Conservation (phyloP, 2,797 vertebrate genomes). For the Danio albolineatus region DNA sequence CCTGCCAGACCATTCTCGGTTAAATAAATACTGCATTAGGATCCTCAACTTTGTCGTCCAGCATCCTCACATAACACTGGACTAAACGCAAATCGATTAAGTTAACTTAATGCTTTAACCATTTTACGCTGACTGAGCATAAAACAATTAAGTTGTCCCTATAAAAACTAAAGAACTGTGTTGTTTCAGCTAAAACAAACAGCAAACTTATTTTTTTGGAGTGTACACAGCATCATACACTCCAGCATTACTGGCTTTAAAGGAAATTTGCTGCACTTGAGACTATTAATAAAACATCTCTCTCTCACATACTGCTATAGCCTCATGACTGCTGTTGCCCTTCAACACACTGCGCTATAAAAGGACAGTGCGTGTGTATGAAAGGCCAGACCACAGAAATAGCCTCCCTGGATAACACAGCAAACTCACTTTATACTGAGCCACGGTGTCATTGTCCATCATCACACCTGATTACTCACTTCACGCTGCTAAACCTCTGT, state of each 20-base stretch:
- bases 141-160: too few species aligned
- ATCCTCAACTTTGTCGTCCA: too few species aligned
- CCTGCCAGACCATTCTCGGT: too few species aligned
- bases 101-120: too few species aligned
- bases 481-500: background rate
- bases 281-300: slow-evolving; percentile 75
- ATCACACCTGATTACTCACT: background rate
- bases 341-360: slow-evolving; percentile 64
- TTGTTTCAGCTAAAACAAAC: too few species aligned
- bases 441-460: background rate
- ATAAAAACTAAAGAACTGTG: too few species aligned
- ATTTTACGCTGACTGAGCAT: too few species aligned
- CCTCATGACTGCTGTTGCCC: slow-evolving; percentile 64
- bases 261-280: slow-evolving; percentile 41
- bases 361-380: slow-evolving; percentile 35
- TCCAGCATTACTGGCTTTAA: slow-evolving; percentile 17
- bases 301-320: slow-evolving; percentile 55
- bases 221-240: too few species aligned
- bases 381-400: slow-evolving; percentile 53
- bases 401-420: slow-evolving; percentile 31
- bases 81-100: too few species aligned
- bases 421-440: background rate
- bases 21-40: too few species aligned
- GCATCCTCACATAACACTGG: too few species aligned
- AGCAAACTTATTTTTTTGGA: too few species aligned